Evolutionary conservation across 2,797 vertebrate species (phyloP), one percentile per base, ranked within the genome.

Genomic region (Sebastes itinus): DNA sequence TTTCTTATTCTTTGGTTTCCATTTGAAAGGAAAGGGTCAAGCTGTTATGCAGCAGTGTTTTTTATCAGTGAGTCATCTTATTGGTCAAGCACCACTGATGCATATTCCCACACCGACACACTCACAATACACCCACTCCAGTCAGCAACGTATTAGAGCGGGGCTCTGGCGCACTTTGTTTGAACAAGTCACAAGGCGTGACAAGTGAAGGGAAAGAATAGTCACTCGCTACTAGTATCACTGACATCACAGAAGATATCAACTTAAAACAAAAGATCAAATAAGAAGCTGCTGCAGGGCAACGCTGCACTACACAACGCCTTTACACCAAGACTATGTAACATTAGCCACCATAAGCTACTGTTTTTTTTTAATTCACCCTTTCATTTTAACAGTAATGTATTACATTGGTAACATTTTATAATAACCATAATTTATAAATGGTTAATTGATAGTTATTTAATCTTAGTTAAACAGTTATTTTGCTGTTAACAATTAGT

Each of bases 61-160:
- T 16, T 77, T 18, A 79, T 79, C 68, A 65, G 80, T 84, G 85
- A 83, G 85, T 89, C 87, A 87, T 64, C 58, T 63, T 27, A 42
- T 75, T 60, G 88, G 83, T 88, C 75, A 85, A 78, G 80, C 4
- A 60, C 65, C 69, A 23, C 84, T 85, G 84, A 90, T 83, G 77
- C 85, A 87, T 74, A 54, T 66, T 87, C 80, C 86, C 87, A 74
- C 77, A 78, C 72, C 11, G 42, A 74, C 71, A 84, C 77, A 49
- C 71, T 83, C 83, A 86, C 81, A 86, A 65, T 35, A 85, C 88
- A 54, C 90, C 90, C 80, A 87, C 91, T 61, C 61, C 66, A 73
- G 69, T 66, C 70, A 83, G 73, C 42, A 12, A 12, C 5, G 9
- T 52, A 78, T 84, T 35, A 33, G 16, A 85, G 65, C n/a, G 5